Evolutionary conservation across 2,113 vertebrate species (phyloP).

Genomic region (Colius striatus): DNA sequence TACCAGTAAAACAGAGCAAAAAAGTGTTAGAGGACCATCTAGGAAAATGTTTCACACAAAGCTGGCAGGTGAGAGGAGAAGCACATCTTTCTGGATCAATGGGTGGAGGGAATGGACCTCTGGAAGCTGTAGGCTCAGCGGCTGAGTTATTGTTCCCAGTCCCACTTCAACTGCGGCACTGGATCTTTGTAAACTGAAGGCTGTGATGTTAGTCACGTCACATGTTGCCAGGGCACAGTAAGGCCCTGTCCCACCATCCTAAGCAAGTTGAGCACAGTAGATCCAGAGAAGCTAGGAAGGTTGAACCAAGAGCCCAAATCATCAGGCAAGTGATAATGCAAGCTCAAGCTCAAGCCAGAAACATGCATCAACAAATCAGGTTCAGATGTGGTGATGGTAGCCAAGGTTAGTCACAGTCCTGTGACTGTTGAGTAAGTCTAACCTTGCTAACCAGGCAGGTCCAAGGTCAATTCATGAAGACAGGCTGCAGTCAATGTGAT

Average conservation of each 20-base stretch:
- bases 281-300: not conserved
- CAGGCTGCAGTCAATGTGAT: not conserved
- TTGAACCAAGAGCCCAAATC: not conserved
- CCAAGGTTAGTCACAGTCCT: not conserved
- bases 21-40: not conserved
- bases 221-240: not conserved
- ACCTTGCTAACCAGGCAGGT: not conserved
- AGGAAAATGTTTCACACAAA: not conserved
- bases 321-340: not conserved
- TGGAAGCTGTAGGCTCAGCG: not conserved
- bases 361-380: not conserved
- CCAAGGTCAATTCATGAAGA: not conserved
- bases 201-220: not conserved
- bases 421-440: not conserved
- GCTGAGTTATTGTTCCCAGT: not conserved
- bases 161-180: not conserved
- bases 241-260: not conserved
- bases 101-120: accelerated
- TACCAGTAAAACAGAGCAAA: not conserved
- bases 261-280: not conserved
- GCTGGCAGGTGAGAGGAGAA: not conserved
- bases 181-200: not conserved
- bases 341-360: not conserved
- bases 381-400: not conserved
- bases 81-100: not conserved